Evolutionary conservation across 2,113 vertebrate species (phyloP).

Genomic region (Haplotaxodon microlepis): DNA sequence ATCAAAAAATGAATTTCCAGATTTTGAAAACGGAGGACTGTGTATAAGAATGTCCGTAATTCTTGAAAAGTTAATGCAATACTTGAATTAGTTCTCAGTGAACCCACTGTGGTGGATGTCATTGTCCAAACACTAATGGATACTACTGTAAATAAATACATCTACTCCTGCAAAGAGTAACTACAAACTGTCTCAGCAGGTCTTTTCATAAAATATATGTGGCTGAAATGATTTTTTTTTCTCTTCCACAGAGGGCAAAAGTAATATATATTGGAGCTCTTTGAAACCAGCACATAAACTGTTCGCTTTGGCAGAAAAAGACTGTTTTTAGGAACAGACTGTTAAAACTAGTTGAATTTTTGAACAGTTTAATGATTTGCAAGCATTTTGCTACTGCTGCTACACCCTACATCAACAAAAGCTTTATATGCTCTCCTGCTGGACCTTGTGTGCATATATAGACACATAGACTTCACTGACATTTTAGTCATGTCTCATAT

Average conservation of each 20-base stretch:
- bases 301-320: not conserved
- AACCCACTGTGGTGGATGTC: not conserved
- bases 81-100: not conserved
- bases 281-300: not conserved
- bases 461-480: not conserved
- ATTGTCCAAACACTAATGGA: not conserved
- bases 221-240: not conserved
- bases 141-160: not conserved
- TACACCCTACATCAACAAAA: not conserved
- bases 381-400: not conserved
- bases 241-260: not conserved
- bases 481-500: constrained; percentile 35
- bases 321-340: not conserved
- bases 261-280: not conserved
- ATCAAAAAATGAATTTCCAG: not conserved
- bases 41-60: not conserved
- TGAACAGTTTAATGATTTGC: not conserved
- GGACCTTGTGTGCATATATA: not conserved
- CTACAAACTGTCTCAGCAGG: not conserved
- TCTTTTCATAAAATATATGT: not conserved
- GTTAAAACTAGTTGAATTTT: not conserved
- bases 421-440: not conserved
- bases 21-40: not conserved
- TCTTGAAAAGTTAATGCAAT: not conserved
- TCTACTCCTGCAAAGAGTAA: not conserved